A percentile compares a stretch with the other conserved stretches of the same genome.
Conservation (phyloP, 23 tunicate genomes). For the Clavelina lepadiformis region DNA sequence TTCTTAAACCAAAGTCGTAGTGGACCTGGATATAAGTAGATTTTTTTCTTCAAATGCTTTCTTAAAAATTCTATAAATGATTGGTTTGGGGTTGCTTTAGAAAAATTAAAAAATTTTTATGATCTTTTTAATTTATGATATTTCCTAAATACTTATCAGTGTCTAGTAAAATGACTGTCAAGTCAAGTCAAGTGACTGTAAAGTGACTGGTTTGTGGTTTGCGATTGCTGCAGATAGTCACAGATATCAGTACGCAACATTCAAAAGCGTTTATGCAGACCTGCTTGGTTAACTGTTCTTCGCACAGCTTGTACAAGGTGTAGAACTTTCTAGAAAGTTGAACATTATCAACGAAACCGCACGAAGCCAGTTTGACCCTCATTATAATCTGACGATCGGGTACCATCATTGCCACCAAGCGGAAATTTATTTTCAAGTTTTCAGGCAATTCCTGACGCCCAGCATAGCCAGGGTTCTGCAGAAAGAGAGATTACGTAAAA, state of each 20-base stretch:
- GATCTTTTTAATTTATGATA: too few relatives aligned
- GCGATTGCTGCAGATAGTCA: too few relatives aligned
- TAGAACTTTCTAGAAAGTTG: slow-evolving; percentile 94
- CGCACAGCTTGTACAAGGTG: slow-evolving; percentile 93
- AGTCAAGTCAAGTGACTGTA: too few relatives aligned
- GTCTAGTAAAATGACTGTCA: too few relatives aligned
- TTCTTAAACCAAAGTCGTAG: slow-evolving; percentile 95
- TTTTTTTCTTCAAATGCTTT: too few relatives aligned
- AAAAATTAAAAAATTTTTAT: too few relatives aligned
- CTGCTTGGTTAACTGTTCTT: slow-evolving; percentile 97
- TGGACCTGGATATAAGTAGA: slow-evolving; percentile 62
- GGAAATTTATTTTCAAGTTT: slow-evolving; percentile 89
- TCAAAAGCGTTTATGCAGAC: too few relatives aligned
- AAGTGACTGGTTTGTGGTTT: too few relatives aligned
- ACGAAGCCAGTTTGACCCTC: slow-evolving; percentile 91
- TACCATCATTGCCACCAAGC: slow-evolving; percentile 98
- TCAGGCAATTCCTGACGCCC: slow-evolving; percentile 96
- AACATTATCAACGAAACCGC: slow-evolving; percentile 90
- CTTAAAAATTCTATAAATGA: too few relatives aligned
- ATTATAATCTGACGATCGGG: slow-evolving; percentile 98
- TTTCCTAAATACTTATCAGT: too few relatives aligned
- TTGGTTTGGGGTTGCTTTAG: too few relatives aligned
- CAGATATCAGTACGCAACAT: too few relatives aligned
- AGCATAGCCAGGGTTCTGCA: slow-evolving; percentile 96
- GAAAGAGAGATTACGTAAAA: neutral